Evolutionary conservation across 2,797 vertebrate genomes (phyloP).

Genomic region (Syndactyla subalaris): DNA sequence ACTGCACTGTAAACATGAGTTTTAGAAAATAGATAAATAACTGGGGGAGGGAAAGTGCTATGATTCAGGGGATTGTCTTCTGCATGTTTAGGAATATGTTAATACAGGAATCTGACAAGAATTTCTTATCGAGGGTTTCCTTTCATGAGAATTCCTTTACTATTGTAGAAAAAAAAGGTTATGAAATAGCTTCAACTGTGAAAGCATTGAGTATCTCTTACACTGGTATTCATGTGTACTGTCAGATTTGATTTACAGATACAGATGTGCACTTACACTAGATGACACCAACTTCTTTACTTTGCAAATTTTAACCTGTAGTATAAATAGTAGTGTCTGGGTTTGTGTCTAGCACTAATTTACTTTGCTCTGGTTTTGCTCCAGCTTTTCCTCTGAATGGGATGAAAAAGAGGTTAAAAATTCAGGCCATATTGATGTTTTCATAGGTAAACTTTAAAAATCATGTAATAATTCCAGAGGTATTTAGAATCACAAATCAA

Average conservation of each 20-base stretch:
- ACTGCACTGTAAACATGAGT: neutral
- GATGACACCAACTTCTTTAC: neutral
- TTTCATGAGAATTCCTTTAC: neutral
- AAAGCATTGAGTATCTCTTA: neutral
- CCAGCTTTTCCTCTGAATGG: neutral
- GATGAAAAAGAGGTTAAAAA: neutral
- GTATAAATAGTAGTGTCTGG: neutral
- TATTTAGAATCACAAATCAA: neutral
- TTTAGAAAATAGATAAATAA: neutral
- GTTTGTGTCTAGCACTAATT: neutral
- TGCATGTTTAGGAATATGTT: neutral
- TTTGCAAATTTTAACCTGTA: neutral
- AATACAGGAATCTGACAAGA: neutral
- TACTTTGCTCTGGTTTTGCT: neutral
- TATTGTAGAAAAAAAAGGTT: neutral
- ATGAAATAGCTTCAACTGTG: neutral
- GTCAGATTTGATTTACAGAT: neutral
- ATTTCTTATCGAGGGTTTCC: neutral
- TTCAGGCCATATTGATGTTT: neutral
- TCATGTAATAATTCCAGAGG: neutral
- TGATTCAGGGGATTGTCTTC: neutral
- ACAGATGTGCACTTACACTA: accelerated
- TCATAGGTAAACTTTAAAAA: neutral
- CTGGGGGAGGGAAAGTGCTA: neutral
- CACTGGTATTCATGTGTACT: neutral